Evolutionary conservation across 1,140 invertebrate species (phyloP).

Genomic region (Lucilia sericata): DNA sequence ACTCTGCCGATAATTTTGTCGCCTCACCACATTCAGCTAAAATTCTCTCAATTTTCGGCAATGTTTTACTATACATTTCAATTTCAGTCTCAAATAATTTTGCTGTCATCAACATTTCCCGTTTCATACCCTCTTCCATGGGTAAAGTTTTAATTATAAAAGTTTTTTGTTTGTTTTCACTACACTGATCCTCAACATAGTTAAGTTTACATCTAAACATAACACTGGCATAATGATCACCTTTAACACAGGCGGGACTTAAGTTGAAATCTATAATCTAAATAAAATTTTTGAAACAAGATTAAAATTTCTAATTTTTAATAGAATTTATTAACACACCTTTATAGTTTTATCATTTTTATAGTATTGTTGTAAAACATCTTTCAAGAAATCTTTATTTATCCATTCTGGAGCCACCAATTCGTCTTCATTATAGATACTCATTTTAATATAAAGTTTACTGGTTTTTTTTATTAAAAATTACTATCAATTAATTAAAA

Average conservation of each 20-base stretch:
- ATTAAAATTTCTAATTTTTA: not conserved
- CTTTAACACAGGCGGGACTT: conserved; percentile 32
- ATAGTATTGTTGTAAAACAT: conserved; percentile 29
- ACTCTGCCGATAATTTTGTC: conserved; percentile 35
- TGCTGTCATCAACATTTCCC: conserved; percentile 32
- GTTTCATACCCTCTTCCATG: conserved; percentile 9
- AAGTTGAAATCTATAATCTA: conserved; percentile 47
- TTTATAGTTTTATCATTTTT: not conserved
- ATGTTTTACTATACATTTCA: conserved; percentile 34
- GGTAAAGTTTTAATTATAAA: conserved; percentile 46
- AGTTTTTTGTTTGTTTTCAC: conserved; percentile 4
- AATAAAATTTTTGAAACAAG: conserved; percentile 28
- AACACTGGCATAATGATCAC: conserved; percentile 46
- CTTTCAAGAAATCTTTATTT: conserved; percentile 47
- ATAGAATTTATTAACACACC: not conserved
- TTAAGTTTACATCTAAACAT: conserved; percentile 45
- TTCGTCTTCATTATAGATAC: conserved; percentile 45
- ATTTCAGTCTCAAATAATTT: conserved; percentile 55
- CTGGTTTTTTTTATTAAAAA: too few relatives aligned
- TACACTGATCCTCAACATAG: not conserved
- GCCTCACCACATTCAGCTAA: conserved; percentile 16
- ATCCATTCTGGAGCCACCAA: conserved; percentile 47
- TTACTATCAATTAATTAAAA: too few relatives aligned
- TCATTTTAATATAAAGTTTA: not conserved
- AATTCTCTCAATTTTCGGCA: conserved; percentile 43